These are phyloP conservation scores for Crematogaster levior DNA, from an alignment of 2,888 invertebrate species.

Conservation along the genomic window DNA sequence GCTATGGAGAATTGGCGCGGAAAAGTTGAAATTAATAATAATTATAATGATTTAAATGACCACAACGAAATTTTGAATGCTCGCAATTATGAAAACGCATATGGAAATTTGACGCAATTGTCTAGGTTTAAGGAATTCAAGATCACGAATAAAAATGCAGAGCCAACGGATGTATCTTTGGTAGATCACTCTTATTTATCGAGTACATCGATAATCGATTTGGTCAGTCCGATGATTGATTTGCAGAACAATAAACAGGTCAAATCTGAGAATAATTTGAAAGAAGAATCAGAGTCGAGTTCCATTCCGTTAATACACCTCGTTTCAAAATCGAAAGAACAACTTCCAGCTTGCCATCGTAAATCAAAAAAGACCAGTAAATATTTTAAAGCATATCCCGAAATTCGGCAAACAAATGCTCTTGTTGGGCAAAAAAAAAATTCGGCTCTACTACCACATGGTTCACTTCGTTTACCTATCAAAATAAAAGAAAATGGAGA, in stretches of 20 bases:
- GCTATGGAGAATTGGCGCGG: no score
- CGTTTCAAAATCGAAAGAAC: neutral
- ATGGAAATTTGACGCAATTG: no score
- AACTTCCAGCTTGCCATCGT: neutral
- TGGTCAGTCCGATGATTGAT: no score
- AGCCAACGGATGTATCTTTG: neutral
- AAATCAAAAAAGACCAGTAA: neutral
- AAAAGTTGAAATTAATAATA: no score
- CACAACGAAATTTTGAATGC: no score
- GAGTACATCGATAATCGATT: neutral
- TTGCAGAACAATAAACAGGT: neutral
- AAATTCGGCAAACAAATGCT: neutral
- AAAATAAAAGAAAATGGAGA: neutral
- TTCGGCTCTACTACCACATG: neutral
- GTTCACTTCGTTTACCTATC: neutral
- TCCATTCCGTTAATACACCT: neutral
- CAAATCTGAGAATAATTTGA: neutral
- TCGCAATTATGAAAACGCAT: no score
- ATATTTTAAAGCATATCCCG: neutral
- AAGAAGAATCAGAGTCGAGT: neutral
- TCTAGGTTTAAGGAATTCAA: no score
- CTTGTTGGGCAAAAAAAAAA: neutral
- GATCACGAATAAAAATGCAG: no score
- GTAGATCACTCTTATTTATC: neutral
- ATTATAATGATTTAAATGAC: no score